Evolutionary conservation across 92 coral and sea anemone genomes (phyloP).

Genomic region (Ricordea florida): DNA sequence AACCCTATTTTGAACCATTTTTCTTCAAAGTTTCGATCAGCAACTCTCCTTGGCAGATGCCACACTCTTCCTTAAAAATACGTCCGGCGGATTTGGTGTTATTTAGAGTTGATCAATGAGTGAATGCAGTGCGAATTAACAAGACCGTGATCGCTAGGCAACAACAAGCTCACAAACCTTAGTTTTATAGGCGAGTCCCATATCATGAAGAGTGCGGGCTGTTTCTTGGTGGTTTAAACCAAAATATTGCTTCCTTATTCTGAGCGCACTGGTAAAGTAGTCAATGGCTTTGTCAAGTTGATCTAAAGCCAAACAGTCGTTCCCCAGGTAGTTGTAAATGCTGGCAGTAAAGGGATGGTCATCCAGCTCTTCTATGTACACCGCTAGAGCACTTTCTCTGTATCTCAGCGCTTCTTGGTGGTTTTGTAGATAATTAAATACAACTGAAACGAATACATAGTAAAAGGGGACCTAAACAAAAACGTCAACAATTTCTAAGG

Average conservation of each 20-base stretch:
- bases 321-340: conserved; percentile 58
- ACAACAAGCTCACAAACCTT: background rate
- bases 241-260: conserved; percentile 30
- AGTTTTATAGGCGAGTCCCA: conserved; percentile 25
- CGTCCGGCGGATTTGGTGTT: background rate
- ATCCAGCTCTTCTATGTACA: conserved; percentile 23
- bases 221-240: conserved; percentile 38
- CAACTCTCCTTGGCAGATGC: too few relatives aligned
- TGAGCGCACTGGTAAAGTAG: conserved; percentile 39
- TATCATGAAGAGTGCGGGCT: conserved; percentile 16
- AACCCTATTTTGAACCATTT: too few relatives aligned
- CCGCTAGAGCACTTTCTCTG: conserved; percentile 35
- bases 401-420: conserved; percentile 45
- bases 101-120: background rate
- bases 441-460: too few relatives aligned
- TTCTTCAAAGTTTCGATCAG: too few relatives aligned
- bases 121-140: too few relatives aligned
- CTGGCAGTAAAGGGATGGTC: conserved; percentile 64
- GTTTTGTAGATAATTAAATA: conserved; percentile 13
- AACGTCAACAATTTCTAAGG: background rate
- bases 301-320: conserved; percentile 46
- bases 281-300: conserved; percentile 50
- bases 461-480: too few relatives aligned
- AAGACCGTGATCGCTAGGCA: too few relatives aligned
- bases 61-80: too few relatives aligned